Base-by-base conservation (phyloP, 1,140 invertebrate species). In the Drosophila insularis region DNA sequence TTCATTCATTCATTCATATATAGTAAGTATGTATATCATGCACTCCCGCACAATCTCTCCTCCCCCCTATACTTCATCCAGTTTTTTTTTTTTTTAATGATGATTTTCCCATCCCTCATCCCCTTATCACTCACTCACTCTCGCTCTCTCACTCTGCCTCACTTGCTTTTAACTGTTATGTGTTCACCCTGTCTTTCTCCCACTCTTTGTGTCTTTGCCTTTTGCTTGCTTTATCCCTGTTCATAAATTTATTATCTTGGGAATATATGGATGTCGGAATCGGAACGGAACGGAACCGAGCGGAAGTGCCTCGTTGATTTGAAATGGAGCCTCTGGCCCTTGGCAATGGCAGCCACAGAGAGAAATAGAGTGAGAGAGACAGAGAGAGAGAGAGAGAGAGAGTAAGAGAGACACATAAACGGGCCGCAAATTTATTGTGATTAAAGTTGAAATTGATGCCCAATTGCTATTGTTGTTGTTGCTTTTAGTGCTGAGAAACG, bases 241-340 rank as follows among this genome's bases (percentile, higher is more conserved):
- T 89, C 89, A 89, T 89, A 89, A 89, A 89, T 89, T 89, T 89
- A 89, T 89, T 89, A 89, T 89, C 84, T 89, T 89, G 84, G 84
- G 84, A 89, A 89, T 89, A 64, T 61, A 31, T 58, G 55, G 37
- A 40, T 61, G 32, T 43, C 19, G 43, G 43, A 50, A 50, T 50
- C 43, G 43, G 43, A 50, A 50, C 43, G 43, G 43, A 50, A 50
- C 43, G 43, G 43, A 50, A 50, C 43, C 43, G 19, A 71, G 59
- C 84, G 84, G 84, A 89, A 89, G 80, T 89, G 64, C 53, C 80
- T 87, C 77, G 80, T 87, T 87, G 82, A 81, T 86, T 82, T 80
- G 71, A 81, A 87, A 72, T 70, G 82, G 68, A 86, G 60, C 55
- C 55, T 35, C 55, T 69, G 68, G 72, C 75, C 23, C 40, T 63